These are phyloP conservation scores for Alexandromys fortis DNA, from an alignment of 2,113 vertebrate genomes.

Conservation along the genomic window DNA sequence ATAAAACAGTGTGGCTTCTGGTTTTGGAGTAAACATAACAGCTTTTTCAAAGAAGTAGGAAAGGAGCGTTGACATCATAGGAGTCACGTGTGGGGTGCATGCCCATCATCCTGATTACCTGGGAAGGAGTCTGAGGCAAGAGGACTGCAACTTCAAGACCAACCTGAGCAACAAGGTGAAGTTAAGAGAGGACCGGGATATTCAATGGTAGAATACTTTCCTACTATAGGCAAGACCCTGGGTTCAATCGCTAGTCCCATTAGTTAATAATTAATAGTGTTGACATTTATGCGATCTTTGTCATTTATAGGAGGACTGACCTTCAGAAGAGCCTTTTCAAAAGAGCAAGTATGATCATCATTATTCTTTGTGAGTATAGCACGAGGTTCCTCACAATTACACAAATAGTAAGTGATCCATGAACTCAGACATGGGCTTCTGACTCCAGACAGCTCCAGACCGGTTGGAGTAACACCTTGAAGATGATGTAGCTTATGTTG, in stretches of 20 bases:
- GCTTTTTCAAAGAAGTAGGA: neutral
- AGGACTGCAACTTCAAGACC: neutral
- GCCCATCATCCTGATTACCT: neutral
- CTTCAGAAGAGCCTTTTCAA: neutral
- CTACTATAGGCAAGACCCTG: neutral
- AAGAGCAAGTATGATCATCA: neutral
- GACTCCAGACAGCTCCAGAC: neutral
- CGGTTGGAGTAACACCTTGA: neutral
- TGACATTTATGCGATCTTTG: slow-evolving; percentile 2
- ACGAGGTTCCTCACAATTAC: neutral
- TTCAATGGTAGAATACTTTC: neutral
- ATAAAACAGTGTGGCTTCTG: no score
- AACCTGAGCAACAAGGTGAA: neutral
- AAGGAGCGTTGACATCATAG: neutral
- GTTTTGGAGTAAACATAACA: no score
- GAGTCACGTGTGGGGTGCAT: neutral
- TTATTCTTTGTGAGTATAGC: neutral
- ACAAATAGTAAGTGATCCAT: neutral
- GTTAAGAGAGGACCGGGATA: neutral
- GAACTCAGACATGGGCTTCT: neutral
- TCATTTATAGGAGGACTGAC: neutral
- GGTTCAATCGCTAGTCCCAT: neutral
- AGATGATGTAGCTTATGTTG: neutral
- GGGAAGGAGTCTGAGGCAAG: neutral
- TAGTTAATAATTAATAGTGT: neutral